Percentiles rank a stretch among this genome's conserved stretches.
Conservation (phyloP, 1,140 invertebrate genomes). For the Nilaparvata lugens region DNA sequence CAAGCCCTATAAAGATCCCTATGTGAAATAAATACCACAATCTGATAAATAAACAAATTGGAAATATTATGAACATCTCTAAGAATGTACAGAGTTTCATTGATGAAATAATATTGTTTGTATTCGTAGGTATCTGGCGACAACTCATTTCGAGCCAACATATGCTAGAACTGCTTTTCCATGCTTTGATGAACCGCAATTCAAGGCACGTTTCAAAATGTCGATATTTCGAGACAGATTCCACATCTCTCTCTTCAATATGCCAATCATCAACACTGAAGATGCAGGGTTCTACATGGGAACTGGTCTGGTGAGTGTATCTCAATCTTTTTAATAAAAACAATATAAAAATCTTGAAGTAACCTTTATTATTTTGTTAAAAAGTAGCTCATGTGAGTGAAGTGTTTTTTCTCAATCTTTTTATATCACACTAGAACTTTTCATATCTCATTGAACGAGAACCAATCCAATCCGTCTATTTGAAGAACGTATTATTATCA, state of each 20-base stretch:
- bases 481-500: no score
- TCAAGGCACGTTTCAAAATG: slow-evolving; percentile 86
- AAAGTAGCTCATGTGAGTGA: slow-evolving; percentile 22
- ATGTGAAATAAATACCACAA: no score
- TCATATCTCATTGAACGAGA: slow-evolving; percentile 8
- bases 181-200: slow-evolving; percentile 93
- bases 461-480: no score
- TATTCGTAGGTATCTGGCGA: slow-evolving; percentile 68
- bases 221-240: slow-evolving; percentile 79
- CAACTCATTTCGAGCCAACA: slow-evolving; percentile 93
- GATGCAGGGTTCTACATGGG: slow-evolving; percentile 80
- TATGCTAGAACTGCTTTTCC: slow-evolving; percentile 91
- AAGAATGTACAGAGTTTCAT: no score
- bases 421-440: background rate
- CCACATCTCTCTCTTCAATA: slow-evolving; percentile 82
- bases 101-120: background rate
- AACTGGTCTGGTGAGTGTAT: slow-evolving; percentile 59
- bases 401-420: slow-evolving; percentile 1
- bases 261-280: slow-evolving; percentile 79
- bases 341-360: background rate
- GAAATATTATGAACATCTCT: no score
- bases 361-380: no score
- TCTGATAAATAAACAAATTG: no score
- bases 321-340: slow-evolving; percentile 14
- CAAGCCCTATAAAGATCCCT: no score